phyloP scores from a whole-genome alignment of 2,888 invertebrate species.

The Drosophila pseudotalamancana region DNA sequence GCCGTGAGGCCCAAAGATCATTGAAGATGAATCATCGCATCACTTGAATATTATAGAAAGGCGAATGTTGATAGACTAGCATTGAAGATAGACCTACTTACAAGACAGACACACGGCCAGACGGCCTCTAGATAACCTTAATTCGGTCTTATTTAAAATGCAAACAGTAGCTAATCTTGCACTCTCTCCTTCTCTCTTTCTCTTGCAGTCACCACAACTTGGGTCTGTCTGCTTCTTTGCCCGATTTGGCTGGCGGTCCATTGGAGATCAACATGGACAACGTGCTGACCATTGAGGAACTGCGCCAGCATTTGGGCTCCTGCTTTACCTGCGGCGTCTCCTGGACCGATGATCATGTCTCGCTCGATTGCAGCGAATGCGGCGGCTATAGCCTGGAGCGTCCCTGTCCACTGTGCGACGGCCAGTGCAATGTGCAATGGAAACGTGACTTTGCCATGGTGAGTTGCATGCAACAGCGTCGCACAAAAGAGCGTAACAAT shows the following conservation, averaged over 20 bases:
- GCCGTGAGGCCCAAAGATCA: conserved; percentile 3
- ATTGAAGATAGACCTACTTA: too few relatives aligned
- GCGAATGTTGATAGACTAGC: too few relatives aligned
- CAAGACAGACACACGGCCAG: too few relatives aligned
- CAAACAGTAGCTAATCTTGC: conserved; percentile 24
- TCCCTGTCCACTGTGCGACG: conserved; percentile 91
- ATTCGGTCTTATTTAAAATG: not conserved
- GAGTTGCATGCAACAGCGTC: conserved; percentile 75
- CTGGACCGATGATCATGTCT: conserved; percentile 91
- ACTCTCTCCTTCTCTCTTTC: not conserved
- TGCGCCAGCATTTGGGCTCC: conserved; percentile 89
- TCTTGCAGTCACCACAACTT: conserved; percentile 82
- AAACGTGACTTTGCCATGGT: conserved; percentile 91
- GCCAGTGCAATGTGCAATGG: conserved; percentile 89
- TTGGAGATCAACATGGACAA: conserved; percentile 84
- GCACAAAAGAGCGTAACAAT: not conserved
- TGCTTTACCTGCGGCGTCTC: conserved; percentile 92
- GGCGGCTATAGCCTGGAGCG: conserved; percentile 91
- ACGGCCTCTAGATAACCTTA: too few relatives aligned
- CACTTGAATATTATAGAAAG: too few relatives aligned
- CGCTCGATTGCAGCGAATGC: conserved; percentile 91
- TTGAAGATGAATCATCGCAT: too few relatives aligned
- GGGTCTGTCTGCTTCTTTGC: conserved; percentile 83
- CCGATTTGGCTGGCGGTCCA: conserved; percentile 83
- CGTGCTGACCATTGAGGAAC: conserved; percentile 89